These are phyloP conservation scores for Pagetopsis macropterus DNA, from an alignment of 2,797 vertebrate genomes.

Conservation along the genomic window DNA sequence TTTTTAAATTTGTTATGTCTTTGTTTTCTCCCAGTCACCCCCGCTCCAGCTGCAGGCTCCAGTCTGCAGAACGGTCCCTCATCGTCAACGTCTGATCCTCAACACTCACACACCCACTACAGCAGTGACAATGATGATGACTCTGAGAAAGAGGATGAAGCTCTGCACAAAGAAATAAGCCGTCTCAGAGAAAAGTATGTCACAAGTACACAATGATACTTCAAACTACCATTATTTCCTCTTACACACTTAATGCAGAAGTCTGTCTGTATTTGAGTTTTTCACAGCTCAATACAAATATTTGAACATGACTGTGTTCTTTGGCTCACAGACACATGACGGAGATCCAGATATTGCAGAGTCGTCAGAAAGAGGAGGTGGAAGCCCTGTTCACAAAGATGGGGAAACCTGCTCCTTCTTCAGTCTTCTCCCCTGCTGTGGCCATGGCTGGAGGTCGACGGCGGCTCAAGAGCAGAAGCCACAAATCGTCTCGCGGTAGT, in stretches of 20 bases:
- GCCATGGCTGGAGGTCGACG: conserved; percentile 89
- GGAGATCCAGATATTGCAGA: conserved; percentile 93
- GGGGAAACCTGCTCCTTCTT: conserved; percentile 88
- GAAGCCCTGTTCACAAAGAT: conserved; percentile 87
- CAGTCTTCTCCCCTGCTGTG: conserved; percentile 88
- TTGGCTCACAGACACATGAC: conserved; percentile 87
- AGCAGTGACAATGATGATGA: conserved; percentile 96
- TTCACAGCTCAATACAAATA: neutral
- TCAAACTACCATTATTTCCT: neutral
- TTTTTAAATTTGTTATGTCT: neutral
- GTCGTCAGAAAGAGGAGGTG: conserved; percentile 93
- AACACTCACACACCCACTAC: conserved; percentile 83
- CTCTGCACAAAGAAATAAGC: conserved; percentile 90
- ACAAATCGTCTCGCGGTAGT: conserved; percentile 89
- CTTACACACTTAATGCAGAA: too few species aligned
- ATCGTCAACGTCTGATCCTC: conserved; percentile 73
- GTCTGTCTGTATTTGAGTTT: neutral
- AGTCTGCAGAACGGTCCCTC: conserved; percentile 64
- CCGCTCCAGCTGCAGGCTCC: conserved; percentile 53
- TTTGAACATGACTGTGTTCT: neutral
- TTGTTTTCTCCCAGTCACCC: conserved; percentile 75
- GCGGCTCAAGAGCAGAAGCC: conserved; percentile 90
- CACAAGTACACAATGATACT: neutral
- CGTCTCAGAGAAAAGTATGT: conserved; percentile 92
- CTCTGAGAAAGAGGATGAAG: conserved; percentile 91